Evolutionary conservation across 2,888 invertebrate species (phyloP).

Genomic region (Scaeva pyrastri): DNA sequence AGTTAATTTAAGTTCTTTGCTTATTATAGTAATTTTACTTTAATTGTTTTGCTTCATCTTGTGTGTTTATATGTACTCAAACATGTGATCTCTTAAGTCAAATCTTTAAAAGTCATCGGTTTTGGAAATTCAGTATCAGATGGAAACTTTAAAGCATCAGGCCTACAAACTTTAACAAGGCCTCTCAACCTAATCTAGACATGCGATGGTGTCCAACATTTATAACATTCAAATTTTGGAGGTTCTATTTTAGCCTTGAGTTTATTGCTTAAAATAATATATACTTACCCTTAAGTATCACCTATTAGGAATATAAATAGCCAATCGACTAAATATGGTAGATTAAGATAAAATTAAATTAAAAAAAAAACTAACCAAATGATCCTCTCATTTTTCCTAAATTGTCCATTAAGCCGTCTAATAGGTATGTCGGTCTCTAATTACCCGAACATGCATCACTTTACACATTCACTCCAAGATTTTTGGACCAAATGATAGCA

Average conservation of each 20-base stretch:
- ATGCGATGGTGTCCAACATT: neutral
- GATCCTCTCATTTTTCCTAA: neutral
- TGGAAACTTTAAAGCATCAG: too few species aligned
- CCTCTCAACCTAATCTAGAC: too few species aligned
- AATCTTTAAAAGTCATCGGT: too few species aligned
- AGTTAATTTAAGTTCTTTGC: too few species aligned
- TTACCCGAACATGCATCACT: neutral
- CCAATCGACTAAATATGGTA: neutral
- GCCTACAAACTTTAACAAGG: too few species aligned
- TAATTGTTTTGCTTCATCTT: too few species aligned
- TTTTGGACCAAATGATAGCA: conserved; percentile 30
- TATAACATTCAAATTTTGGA: neutral
- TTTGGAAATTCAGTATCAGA: too few species aligned
- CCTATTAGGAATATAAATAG: neutral
- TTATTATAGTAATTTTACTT: too few species aligned
- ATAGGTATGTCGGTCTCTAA: neutral
- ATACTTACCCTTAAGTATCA: neutral
- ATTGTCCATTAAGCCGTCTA: conserved; percentile 9
- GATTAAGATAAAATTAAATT: neutral
- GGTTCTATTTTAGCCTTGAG: neutral
- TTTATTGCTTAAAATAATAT: neutral
- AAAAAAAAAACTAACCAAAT: neutral
- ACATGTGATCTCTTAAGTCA: too few species aligned
- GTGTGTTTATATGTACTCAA: too few species aligned
- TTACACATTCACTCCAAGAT: neutral